Evolutionary conservation across 2,888 invertebrate species (phyloP).

Genomic region (Chymomyza procnemis): DNA sequence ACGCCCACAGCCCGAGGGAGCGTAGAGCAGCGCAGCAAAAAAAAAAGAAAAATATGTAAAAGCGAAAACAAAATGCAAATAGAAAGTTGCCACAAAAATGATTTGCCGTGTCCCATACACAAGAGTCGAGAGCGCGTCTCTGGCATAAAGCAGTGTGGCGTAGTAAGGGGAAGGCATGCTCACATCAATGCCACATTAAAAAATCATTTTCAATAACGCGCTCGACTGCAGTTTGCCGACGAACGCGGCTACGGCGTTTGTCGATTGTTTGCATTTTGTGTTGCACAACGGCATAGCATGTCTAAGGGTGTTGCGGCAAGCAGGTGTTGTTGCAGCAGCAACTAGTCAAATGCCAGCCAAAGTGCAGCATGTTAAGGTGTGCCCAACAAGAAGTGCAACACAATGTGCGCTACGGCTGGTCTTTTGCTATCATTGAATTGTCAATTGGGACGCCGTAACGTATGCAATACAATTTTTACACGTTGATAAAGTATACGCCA

Average conservation of each 20-base stretch:
- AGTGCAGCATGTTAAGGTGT: not conserved
- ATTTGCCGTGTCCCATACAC: not conserved
- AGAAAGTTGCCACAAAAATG: slow-evolving; percentile 46
- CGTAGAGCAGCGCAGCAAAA: slow-evolving; percentile 4
- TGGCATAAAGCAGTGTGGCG: not conserved
- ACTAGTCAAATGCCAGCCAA: not conserved
- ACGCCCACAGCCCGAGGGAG: slow-evolving; percentile 18
- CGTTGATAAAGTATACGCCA: too few species aligned
- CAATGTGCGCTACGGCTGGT: not conserved
- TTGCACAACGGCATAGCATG: not conserved
- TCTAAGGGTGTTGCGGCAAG: not conserved
- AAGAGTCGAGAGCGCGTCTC: not conserved
- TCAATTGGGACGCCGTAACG: too few species aligned
- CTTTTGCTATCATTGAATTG: too few species aligned
- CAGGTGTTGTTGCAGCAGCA: not conserved
- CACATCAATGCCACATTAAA: slow-evolving; percentile 66
- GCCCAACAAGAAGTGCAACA: not conserved
- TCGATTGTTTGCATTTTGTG: slow-evolving; percentile 47
- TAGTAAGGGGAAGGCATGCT: slow-evolving; percentile 6
- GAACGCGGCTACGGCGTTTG: not conserved
- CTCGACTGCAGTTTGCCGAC: slow-evolving; percentile 28
- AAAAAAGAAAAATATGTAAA: slow-evolving; percentile 10
- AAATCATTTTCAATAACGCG: slow-evolving; percentile 72
- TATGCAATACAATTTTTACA: too few species aligned
- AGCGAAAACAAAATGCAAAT: slow-evolving; percentile 46